These are phyloP conservation scores for Polymixis flavicincta DNA, from an alignment of 2,888 invertebrate species.

Conservation along the genomic window DNA sequence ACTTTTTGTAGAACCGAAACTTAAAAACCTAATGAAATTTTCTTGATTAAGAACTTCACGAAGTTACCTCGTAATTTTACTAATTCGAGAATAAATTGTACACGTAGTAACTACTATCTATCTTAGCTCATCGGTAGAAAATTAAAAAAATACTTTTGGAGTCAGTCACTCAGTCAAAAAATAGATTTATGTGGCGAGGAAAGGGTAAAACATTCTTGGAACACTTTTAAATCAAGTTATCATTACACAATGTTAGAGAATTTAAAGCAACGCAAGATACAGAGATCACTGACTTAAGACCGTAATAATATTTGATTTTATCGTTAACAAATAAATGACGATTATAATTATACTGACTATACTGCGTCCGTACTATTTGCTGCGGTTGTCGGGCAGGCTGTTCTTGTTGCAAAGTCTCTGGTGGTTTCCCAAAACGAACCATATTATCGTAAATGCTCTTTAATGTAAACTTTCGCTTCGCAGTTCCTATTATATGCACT, in stretches of 20 bases:
- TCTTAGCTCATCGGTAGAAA: neutral
- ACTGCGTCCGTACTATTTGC: conserved; percentile 5
- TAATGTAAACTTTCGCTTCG: conserved; percentile 11
- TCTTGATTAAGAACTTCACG: neutral
- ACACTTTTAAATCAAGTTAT: neutral
- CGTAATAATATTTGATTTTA: neutral
- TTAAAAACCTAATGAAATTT: neutral
- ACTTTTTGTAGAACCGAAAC: neutral
- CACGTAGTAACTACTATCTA: no score
- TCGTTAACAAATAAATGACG: neutral
- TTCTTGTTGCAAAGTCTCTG: neutral
- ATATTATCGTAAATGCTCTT: conserved; percentile 26
- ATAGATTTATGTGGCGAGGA: neutral
- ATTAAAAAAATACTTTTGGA: neutral
- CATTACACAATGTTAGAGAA: no score
- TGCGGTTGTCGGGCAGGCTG: neutral
- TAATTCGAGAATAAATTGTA: neutral
- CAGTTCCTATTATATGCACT: neutral
- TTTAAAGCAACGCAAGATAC: neutral
- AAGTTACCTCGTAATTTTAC: neutral
- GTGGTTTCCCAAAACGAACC: conserved; percentile 10
- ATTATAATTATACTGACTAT: conserved; percentile 23
- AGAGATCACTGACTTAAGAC: neutral
- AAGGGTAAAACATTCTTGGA: neutral
- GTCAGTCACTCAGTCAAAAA: neutral